These are phyloP conservation scores for Amphilophus citrinellus DNA, from an alignment of 2,113 vertebrate genomes.

Conservation along the genomic window DNA sequence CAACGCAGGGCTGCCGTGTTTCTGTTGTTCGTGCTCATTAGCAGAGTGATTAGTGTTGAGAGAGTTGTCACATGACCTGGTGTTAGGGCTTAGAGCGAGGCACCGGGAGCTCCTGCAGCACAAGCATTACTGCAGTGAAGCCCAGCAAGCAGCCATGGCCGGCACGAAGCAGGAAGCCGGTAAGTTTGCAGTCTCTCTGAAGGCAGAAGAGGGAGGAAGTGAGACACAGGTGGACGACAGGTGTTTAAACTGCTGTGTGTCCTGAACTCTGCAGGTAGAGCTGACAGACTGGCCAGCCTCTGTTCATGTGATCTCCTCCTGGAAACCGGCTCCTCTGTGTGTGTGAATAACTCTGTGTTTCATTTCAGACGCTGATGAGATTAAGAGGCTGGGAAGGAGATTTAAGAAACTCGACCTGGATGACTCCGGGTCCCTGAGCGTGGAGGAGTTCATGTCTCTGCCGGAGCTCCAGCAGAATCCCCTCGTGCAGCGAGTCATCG, in stretches of 20 bases:
- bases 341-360: constrained; percentile 48
- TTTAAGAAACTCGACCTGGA: constrained; percentile 99
- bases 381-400: constrained; percentile 98
- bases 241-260: background rate
- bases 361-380: constrained; percentile 96
- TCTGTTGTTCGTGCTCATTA: constrained; percentile 13
- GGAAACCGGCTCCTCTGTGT: background rate
- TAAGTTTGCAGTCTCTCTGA: constrained; percentile 50
- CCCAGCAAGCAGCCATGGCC: constrained; percentile 69
- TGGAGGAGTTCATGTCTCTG: constrained; percentile 99
- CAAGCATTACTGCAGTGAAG: constrained; percentile 15
- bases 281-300: background rate
- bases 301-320: background rate
- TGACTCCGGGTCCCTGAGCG: constrained; percentile 97
- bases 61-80: constrained; percentile 70
- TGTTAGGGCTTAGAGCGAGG: constrained; percentile 70
- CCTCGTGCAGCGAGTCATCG: constrained; percentile 97
- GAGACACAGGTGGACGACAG: background rate
- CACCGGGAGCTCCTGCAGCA: constrained; percentile 57
- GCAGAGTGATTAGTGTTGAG: constrained; percentile 64
- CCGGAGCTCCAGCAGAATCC: constrained; percentile 99
- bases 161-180: constrained; percentile 69
- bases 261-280: background rate
- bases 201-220: background rate
- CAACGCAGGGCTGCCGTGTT: background rate